phyloP scores from a whole-genome alignment of 2,888 invertebrate genomes.

The Patella pellucida region DNA sequence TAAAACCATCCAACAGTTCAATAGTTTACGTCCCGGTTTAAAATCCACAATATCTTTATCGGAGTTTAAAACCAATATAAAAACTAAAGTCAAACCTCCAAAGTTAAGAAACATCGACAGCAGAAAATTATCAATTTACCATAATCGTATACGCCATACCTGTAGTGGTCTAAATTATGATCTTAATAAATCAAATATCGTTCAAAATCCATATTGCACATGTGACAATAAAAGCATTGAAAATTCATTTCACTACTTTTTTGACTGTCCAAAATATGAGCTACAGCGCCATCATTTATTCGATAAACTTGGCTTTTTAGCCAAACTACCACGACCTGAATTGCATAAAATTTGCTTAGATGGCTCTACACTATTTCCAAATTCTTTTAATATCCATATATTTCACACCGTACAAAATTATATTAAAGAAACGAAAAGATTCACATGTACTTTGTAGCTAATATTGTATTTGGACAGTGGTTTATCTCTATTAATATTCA shows the following conservation, averaged over 20 bases:
- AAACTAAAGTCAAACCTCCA: not conserved
- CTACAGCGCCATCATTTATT: too few relatives aligned
- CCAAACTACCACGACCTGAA: too few relatives aligned
- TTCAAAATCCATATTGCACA: not conserved
- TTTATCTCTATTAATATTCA: too few relatives aligned
- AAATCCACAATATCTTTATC: not conserved
- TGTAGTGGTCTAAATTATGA: conserved; percentile 1
- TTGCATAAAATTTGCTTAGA: too few relatives aligned
- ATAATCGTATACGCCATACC: not conserved
- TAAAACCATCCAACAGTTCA: not conserved
- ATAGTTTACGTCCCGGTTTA: not conserved
- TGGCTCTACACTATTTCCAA: too few relatives aligned
- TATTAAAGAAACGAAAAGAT: too few relatives aligned
- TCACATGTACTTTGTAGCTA: too few relatives aligned
- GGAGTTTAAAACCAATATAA: not conserved
- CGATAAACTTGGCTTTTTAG: too few relatives aligned
- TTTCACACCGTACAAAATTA: too few relatives aligned
- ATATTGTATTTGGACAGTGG: too few relatives aligned
- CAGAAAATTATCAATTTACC: not conserved
- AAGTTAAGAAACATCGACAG: not conserved
- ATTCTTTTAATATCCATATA: too few relatives aligned
- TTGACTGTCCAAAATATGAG: too few relatives aligned
- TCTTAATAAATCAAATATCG: not conserved
- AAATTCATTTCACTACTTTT: not conserved
- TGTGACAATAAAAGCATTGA: not conserved